These are phyloP conservation scores for Brevimyrus niger DNA, from an alignment of 2,113 vertebrate species.

Conservation along the genomic window DNA sequence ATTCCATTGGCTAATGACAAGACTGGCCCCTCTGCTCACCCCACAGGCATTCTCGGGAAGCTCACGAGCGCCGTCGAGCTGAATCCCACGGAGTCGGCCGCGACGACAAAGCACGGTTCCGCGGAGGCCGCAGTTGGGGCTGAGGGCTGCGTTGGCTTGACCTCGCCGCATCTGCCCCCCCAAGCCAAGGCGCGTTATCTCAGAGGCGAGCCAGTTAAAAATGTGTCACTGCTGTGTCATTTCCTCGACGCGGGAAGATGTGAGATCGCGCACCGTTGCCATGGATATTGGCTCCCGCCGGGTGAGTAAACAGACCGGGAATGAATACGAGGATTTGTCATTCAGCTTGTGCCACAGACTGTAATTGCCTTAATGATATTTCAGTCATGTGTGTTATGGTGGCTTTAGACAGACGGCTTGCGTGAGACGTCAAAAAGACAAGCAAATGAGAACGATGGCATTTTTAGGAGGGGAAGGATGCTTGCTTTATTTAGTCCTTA, in stretches of 20 bases:
- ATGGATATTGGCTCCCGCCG: neutral
- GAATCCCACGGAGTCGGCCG: neutral
- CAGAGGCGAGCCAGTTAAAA: neutral
- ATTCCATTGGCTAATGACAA: too few species aligned
- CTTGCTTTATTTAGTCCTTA: neutral
- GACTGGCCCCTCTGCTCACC: too few species aligned
- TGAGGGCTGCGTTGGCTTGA: neutral
- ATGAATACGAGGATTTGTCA: neutral
- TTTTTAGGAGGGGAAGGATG: neutral
- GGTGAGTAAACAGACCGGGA: neutral
- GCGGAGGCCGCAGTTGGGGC: neutral
- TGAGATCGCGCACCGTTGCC: neutral
- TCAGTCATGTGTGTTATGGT: neutral
- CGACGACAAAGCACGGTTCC: neutral
- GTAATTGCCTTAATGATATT: constrained; percentile 6
- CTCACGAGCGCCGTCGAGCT: neutral
- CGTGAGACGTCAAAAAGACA: neutral
- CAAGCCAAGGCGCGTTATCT: neutral
- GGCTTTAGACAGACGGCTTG: neutral
- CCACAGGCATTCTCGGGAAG: neutral
- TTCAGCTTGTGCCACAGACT: neutral
- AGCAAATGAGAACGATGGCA: neutral
- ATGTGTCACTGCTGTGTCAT: neutral
- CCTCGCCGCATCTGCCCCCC: neutral
- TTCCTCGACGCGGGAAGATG: neutral